Percentiles rank a stretch among this genome's conserved stretches.
phyloP scores from a whole-genome alignment of 2,888 invertebrate genomes.

The Cremastinae sp. region DNA sequence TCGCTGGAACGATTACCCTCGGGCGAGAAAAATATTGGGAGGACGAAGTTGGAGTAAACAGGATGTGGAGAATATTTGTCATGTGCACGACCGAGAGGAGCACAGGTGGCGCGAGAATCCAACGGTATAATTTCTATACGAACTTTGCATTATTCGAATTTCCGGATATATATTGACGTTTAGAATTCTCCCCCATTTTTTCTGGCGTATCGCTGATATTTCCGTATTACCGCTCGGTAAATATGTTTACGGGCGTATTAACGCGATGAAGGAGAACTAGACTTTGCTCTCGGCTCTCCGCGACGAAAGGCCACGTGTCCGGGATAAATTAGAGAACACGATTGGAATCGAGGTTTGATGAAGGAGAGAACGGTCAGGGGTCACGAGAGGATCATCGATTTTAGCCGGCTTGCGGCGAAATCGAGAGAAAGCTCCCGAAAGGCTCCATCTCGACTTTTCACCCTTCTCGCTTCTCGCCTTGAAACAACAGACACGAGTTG shows the following conservation, averaged over 20 bases:
- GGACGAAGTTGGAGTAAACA: too few relatives aligned
- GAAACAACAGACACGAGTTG: constrained; percentile 34
- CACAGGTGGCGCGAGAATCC: too few relatives aligned
- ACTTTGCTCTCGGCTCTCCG: constrained; percentile 14
- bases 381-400: constrained; percentile 52
- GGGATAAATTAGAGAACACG: constrained; percentile 35
- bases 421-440: constrained; percentile 12
- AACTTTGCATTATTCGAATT: too few relatives aligned
- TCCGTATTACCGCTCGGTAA: too few relatives aligned
- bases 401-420: constrained; percentile 1
- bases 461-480: constrained; percentile 20
- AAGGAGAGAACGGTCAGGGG: constrained; percentile 39
- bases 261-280: constrained; percentile 1
- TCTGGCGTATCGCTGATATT: too few relatives aligned
- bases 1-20: too few relatives aligned
- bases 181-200: too few relatives aligned
- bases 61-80: too few relatives aligned
- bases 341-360: constrained; percentile 47
- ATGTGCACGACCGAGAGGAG: too few relatives aligned
- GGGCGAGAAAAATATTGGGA: too few relatives aligned
- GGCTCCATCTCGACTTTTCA: constrained; percentile 10
- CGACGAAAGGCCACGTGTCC: constrained; percentile 19
- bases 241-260: neutral
- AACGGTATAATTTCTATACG: too few relatives aligned
- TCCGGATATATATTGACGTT: too few relatives aligned